Evolutionary conservation across 2,888 invertebrate genomes (phyloP).

Genomic region (Hipparchia semele): DNA sequence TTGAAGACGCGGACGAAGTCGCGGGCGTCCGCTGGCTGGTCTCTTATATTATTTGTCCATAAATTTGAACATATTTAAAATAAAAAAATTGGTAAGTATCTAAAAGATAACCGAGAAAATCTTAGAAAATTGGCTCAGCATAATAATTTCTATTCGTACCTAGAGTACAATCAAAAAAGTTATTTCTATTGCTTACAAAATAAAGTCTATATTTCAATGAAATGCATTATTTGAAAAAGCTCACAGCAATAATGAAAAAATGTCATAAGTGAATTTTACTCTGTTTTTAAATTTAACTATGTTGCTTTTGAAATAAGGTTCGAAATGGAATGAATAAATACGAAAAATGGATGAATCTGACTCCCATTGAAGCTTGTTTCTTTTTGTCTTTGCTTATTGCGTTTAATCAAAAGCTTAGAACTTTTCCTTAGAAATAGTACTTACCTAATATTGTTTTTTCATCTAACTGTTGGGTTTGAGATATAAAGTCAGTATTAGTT

Average conservation of each 20-base stretch:
- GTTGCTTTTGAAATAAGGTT: not conserved
- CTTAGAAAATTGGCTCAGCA: not conserved
- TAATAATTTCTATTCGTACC: slow-evolving; percentile 6
- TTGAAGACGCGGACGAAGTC: no score
- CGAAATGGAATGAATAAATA: not conserved
- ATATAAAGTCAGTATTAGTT: not conserved
- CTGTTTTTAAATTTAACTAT: slow-evolving; percentile 1
- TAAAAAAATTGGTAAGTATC: not conserved
- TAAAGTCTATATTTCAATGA: not conserved
- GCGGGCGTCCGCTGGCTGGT: no score
- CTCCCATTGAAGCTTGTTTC: slow-evolving; percentile 17
- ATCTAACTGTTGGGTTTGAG: not conserved
- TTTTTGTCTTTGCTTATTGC: not conserved
- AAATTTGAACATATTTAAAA: no score
- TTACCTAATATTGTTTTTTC: not conserved
- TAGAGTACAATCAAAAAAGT: not conserved
- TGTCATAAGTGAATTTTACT: not conserved
- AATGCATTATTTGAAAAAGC: not conserved
- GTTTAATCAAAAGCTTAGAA: slow-evolving; percentile 19
- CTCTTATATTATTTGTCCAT: no score
- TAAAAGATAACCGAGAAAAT: slow-evolving; percentile 26
- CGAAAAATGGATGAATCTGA: slow-evolving; percentile 7
- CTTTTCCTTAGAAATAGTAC: not conserved
- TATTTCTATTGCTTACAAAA: not conserved
- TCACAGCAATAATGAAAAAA: not conserved